Conservation (phyloP, 2,888 invertebrate species). For the Cylindroiulus punctatus region DNA sequence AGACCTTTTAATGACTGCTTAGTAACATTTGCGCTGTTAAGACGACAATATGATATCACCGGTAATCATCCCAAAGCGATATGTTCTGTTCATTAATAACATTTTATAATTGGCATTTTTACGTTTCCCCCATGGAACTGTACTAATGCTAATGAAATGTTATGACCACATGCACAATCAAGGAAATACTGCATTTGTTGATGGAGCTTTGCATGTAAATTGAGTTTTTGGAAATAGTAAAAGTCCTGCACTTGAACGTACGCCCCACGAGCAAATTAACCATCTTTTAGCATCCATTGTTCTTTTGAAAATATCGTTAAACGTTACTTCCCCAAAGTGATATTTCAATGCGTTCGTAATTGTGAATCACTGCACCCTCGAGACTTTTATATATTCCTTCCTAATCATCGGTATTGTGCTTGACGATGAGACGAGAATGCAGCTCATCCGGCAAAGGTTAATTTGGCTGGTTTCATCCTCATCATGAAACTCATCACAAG, state of each 20-base stretch:
- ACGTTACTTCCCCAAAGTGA: too few species aligned
- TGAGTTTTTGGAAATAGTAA: neutral
- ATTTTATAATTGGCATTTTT: neutral
- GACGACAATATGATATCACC: too few species aligned
- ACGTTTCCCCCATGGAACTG: neutral
- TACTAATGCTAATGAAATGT: neutral
- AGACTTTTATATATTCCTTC: slow-evolving; percentile 9
- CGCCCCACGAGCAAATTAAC: neutral
- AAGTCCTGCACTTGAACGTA: neutral
- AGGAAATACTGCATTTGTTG: neutral
- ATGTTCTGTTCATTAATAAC: neutral
- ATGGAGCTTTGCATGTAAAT: neutral
- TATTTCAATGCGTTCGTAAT: neutral
- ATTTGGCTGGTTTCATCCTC: slow-evolving; percentile 13
- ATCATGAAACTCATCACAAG: neutral
- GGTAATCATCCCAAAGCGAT: neutral
- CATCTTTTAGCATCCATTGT: neutral
- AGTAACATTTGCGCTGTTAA: too few species aligned
- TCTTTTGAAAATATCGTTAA: neutral
- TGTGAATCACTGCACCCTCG: neutral
- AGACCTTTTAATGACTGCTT: too few species aligned
- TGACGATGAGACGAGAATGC: neutral
- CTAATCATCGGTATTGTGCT: slow-evolving; percentile 5
- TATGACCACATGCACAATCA: neutral
- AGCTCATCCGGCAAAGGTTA: neutral